Base-by-base conservation (phyloP, 2,797 vertebrate species). In the Sebastes goodei region DNA sequence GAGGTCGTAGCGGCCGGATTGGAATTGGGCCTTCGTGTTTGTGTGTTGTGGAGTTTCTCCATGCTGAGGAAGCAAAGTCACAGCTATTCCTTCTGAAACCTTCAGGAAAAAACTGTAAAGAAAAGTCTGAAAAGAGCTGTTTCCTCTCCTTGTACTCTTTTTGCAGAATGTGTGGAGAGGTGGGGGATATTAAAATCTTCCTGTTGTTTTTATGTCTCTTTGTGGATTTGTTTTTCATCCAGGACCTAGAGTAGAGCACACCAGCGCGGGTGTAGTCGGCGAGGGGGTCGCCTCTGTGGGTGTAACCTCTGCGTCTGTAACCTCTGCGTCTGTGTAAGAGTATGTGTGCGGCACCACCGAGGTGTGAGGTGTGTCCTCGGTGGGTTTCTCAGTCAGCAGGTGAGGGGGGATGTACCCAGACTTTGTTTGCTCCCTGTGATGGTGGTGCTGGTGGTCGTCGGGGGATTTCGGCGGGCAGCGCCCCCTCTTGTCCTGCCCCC, bases 401-500 rank as follows among this genome's bases (percentile, higher is more conserved):
- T 96, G 95, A 52, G 95, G 95, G 2, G 96, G 95, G 60, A 95
- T 78, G 87, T 95, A 96, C 21, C 91, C 90, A 10, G 83, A 53
- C 71, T 82, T 81, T 0, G 76, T 20, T 4, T 25, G 49, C 46
- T 82, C 81, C 29, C 66, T 80, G 61, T 66, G 67, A 7, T 23
- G 68, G 25, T 59, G 71, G 3, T 15, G 71, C 2, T 71, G 85
- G 5, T 78, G 79, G 78, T 81, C 57, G 53, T 64, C 14, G 20
- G 81, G 66, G 70, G 84, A 52, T 69, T 93, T 91, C 0, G 63
- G 35, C 1, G 92, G 94, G 86, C 97, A 97, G 74, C 96, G 94
- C 3, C 97, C 97, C 7, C 87, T 93, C 38, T 91, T 96, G 92
- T 97, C 96, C 90, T 97, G 96, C 29, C 96, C 96, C 75, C 96